Base-by-base conservation (phyloP, 2,888 invertebrate genomes). In the Tromatobia lineatoria region DNA sequence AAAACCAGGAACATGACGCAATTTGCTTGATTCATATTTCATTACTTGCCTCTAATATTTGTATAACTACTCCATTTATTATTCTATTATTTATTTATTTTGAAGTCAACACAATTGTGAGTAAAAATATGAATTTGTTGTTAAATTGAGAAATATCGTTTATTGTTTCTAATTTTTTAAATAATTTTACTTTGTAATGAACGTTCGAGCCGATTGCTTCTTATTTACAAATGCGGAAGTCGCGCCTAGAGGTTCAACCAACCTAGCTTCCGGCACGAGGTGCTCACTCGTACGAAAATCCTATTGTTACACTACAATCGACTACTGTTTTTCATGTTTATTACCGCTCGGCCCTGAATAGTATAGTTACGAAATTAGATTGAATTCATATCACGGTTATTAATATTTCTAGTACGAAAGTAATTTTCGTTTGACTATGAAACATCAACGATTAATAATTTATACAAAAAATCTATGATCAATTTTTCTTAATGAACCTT, bases 221-320 rank as follows among this genome's bases (percentile, higher is more conserved):
- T 86, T 77, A 80, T 75, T 84, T 64, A 45, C 81, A 74, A 82
- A 89, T 88, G 87, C 90, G 91, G 88, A 88, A 83, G 88, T 87
- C 86, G 77, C 87, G 83, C 85, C 87, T 85, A 85, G 70, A 85
- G 84, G 81, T 86, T 87, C 89, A 87, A 47, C 86, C 87, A 87
- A 85, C 86, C 80, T 75, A 77, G 83, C 77, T 89, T 92, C 92
- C 92, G 90, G 90, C 83, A 75, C 67, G 87, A 54, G 59, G 70
- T 85, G 87, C 82, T 88, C 89, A 87, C 85, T 90, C 88, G 88
- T 81, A 87, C 87, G 90, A 87, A 88, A 87, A 91, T 89, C 89
- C 90, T 87, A 82, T 73, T 25, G 76, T 80, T 76, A 59, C 45
- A 11, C 15, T 18, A 25, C 15, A 4, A 57, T 20, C 7, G 15